Base-by-base conservation (phyloP, 2,113 vertebrate genomes). In the Entelurus aequoreus region DNA sequence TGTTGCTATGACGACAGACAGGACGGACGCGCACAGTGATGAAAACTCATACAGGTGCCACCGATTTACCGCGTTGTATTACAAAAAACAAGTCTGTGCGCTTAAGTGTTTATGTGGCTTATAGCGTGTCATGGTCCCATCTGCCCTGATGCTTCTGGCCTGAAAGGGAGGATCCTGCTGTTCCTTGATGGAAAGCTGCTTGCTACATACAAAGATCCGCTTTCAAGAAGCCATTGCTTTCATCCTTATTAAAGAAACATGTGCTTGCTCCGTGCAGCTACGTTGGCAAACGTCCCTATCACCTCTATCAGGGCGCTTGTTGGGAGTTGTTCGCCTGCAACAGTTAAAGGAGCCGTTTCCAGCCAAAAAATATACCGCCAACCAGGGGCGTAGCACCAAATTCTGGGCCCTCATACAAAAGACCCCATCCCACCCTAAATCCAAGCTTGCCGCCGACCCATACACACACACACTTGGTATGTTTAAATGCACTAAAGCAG, bases 241-340 rank as follows among this genome's bases (percentile, higher is more conserved):
- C 89, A 92, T 92, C 90, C 81, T 92, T 88, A 90, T 90, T 88
- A 84, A 89, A 92, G 76, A 90, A 91, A 90, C 78, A 81, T 90
- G 90, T 88, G 87, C 63, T 50, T 50, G 42, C 65, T 80, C 71
- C 77, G 63, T 58, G 65, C 77, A 73, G 68, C 76, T 81, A 68
- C 80, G 76, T 71, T 70, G 28, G 65, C 21, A 51, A 65, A 74
- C 55, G 19, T 65, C 36, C 46, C 44, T 6, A 48, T 35, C 49
- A 50, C 42, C 50, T 63, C 52, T 12, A 21, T 42, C 38, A 57
- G 21, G 40, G 16, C 44, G 55, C 16, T 44, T 46, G 21, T 21
- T 10, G 12, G 10, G 42, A 46, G 42, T 44, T 44, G 3, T 10
- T 44, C 3, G 42, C 8, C 8, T 44, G 42, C 42, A 10, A 44